These are phyloP conservation scores for Beris chalybata DNA, from an alignment of 2,888 invertebrate species.

Conservation along the genomic window DNA sequence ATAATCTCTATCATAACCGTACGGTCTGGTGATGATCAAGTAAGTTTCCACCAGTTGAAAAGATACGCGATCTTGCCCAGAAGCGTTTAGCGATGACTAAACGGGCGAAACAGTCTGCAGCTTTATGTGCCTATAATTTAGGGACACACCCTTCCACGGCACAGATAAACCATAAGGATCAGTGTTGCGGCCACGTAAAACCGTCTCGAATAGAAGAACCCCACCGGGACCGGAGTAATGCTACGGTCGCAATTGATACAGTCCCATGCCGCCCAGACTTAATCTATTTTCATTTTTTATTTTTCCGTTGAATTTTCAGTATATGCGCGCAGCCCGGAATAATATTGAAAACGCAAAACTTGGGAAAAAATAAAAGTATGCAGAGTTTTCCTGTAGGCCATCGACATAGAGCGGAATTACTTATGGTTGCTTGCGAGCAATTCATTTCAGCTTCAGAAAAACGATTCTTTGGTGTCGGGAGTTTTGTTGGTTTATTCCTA, in stretches of 20 bases:
- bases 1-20: conserved; percentile 34
- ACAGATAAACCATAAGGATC: conserved; percentile 16
- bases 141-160: conserved; percentile 35
- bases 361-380: conserved; percentile 3
- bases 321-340: conserved; percentile 3
- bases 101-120: conserved; percentile 11
- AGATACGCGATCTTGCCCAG: conserved; percentile 35
- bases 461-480: conserved; percentile 10
- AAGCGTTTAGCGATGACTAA: conserved; percentile 34
- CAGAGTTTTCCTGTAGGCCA: neutral
- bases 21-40: conserved; percentile 20
- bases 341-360: conserved; percentile 22
- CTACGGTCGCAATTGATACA: conserved; percentile 4
- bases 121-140: conserved; percentile 36
- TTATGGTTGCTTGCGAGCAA: neutral
- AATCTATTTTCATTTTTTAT: neutral
- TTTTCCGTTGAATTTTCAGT: no score
- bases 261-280: conserved; percentile 3
- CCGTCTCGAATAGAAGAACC: neutral
- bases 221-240: conserved; percentile 2
- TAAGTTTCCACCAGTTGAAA: conserved; percentile 24
- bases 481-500: conserved; percentile 10
- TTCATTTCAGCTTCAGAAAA: conserved; percentile 20
- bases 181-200: neutral
- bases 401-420: conserved; percentile 17